These are phyloP conservation scores for Eupsittula cactorum DNA, from an alignment of 2,113 vertebrate species.

Conservation along the genomic window DNA sequence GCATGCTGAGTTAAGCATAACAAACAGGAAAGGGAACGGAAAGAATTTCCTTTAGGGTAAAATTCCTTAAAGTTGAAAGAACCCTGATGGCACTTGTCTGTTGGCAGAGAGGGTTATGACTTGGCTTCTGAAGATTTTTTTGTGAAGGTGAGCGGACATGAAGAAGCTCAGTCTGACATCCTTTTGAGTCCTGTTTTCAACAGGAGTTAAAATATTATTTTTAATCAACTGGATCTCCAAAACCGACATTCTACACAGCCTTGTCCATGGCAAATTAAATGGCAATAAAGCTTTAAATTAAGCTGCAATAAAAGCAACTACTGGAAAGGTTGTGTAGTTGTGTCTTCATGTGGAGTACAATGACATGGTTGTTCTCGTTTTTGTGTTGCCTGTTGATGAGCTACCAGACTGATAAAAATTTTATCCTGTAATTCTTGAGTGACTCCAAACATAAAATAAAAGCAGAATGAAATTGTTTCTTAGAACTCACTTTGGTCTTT, in stretches of 20 bases:
- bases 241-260: neutral
- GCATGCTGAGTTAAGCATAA: neutral
- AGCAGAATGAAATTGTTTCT: neutral
- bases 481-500: neutral
- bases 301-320: neutral
- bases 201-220: neutral
- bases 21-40: slow-evolving; percentile 43
- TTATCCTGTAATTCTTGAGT: neutral
- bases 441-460: neutral
- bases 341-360: neutral
- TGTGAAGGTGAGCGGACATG: neutral
- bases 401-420: neutral
- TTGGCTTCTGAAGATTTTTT: neutral
- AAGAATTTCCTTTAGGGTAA: slow-evolving; percentile 52
- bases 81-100: neutral
- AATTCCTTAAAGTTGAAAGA: slow-evolving; percentile 24
- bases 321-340: neutral
- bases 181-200: neutral
- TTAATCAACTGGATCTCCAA: neutral
- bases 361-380: neutral
- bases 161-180: neutral
- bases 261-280: neutral
- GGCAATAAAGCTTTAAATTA: neutral
- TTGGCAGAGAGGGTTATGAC: neutral
- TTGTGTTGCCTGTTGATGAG: neutral